Evolutionary conservation across 2,113 vertebrate genomes (phyloP), one percentile per base, ranked within the genome.

Genomic region (Onychostruthus taczanowskii): DNA sequence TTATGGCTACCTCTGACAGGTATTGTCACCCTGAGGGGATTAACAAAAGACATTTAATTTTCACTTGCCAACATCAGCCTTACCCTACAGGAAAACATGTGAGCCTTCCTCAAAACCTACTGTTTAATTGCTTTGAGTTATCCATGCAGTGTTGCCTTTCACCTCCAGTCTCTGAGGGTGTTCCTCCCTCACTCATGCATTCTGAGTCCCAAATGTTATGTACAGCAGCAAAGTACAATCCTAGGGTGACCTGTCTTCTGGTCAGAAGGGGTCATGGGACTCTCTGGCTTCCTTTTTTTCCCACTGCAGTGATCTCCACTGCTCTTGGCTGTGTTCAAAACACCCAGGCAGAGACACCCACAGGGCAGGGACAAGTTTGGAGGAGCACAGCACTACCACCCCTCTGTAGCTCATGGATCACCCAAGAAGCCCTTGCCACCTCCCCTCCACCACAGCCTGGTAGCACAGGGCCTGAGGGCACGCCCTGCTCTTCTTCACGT

Each of bases 41-140:
- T 83, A 88, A 31, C 41, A 89, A 85, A 91, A 95, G 89, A 74
- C 87, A 87, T 93, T 83, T 93, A 95, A 93, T 97, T 96, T 96
- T 94, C 95, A 76, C 78, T 85, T 95, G 69, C 53, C 89, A 91
- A 43, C 74, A 95, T 73, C 70, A 94, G 58, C 50, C 30, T 89
- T 89, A 47, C 49, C 89, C 89, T 73, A 26, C 50, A 50, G 89
- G 75, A 74, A 95, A 95, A 70, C 66, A 61, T 0, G 1, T 3
- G 2, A 83, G 24, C 27, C 27, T 58, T n/a, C 44, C 75, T 93
- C 68, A 77, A 89, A 68, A 11, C n/a, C 27, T 41, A 41, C 30
- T 70, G 44, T 76, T 88, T 93, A 86, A 96, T 77, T 93, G 79
- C 56, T 88, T 66, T 59, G 55, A 83, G 67, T 39, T 86, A 35